Evolutionary conservation across 1,140 invertebrate genomes (phyloP).

Genomic region (Philopotamus ludificatus): DNA sequence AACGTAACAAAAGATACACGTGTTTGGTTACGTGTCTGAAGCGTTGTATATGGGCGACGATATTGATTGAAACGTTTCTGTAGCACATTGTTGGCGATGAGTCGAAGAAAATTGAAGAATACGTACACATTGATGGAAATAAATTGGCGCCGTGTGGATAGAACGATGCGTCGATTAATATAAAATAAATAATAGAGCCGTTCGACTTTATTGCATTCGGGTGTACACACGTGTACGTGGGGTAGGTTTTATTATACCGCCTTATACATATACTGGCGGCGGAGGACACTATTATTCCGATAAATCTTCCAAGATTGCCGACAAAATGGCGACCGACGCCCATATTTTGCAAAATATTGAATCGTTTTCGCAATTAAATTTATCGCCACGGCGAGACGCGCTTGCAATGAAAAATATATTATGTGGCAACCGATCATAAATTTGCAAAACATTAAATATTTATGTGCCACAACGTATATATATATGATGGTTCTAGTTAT

Average conservation of each 20-base stretch:
- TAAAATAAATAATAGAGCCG: no score
- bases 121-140: not conserved
- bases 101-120: conserved; percentile 7
- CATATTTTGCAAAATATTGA: not conserved
- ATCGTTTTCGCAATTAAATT: not conserved
- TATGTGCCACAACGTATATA: not conserved
- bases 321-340: not conserved
- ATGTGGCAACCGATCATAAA: no score
- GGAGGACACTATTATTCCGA: not conserved
- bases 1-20: no score
- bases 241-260: no score
- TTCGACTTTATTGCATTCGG: no score
- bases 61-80: not conserved
- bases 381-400: not conserved
- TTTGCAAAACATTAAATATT: no score
- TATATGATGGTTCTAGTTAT: not conserved
- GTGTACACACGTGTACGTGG: no score
- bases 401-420: no score
- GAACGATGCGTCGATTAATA: no score
- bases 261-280: no score
- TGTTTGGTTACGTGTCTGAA: no score
- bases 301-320: not conserved
- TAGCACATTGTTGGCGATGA: not conserved
- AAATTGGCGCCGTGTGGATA: conserved; percentile 3
- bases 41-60: not conserved